These are phyloP conservation scores for Dunckerocampus dactyliophorus DNA, from an alignment of 2,113 vertebrate genomes.

Conservation along the genomic window DNA sequence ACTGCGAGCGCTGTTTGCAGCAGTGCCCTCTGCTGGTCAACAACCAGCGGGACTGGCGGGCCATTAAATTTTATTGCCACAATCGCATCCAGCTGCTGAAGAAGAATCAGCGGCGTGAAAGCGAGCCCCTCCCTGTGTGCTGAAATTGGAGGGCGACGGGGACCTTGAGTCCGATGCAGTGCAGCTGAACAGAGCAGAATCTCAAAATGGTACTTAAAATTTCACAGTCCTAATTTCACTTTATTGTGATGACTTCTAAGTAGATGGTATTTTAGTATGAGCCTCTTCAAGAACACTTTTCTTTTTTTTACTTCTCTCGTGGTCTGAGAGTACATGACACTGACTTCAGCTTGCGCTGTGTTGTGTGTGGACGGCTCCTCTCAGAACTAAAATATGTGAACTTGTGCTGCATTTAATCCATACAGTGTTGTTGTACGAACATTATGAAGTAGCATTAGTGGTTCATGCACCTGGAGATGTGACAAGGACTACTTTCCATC, in stretches of 20 bases:
- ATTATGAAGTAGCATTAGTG: slow-evolving; percentile 56
- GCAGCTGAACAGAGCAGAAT: slow-evolving; percentile 23
- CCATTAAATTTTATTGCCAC: slow-evolving; percentile 79
- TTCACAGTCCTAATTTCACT: slow-evolving; percentile 36
- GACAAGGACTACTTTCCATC: slow-evolving; percentile 37
- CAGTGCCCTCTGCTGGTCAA: slow-evolving; percentile 75
- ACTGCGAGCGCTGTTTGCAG: slow-evolving; percentile 77
- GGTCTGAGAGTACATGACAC: slow-evolving; percentile 13
- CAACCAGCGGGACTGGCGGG: slow-evolving; percentile 78
- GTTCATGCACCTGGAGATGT: slow-evolving; percentile 50
- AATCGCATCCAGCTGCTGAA: slow-evolving; percentile 78
- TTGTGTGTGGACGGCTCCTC: slow-evolving; percentile 36
- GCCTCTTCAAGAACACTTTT: not conserved
- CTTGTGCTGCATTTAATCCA: not conserved
- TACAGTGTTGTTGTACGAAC: slow-evolving; percentile 54
- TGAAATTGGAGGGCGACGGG: slow-evolving; percentile 31
- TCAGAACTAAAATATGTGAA: slow-evolving; percentile 35
- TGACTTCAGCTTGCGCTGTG: slow-evolving; percentile 15
- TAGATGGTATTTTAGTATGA: not conserved
- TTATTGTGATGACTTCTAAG: not conserved
- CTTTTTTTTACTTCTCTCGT: slow-evolving; percentile 22
- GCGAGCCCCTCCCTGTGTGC: slow-evolving; percentile 62
- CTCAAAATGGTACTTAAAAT: slow-evolving; percentile 43
- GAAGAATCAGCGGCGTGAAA: slow-evolving; percentile 71
- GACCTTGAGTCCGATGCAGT: not conserved